These are phyloP conservation scores for Amiota mariae DNA, from an alignment of 2,888 invertebrate genomes.

Conservation along the genomic window DNA sequence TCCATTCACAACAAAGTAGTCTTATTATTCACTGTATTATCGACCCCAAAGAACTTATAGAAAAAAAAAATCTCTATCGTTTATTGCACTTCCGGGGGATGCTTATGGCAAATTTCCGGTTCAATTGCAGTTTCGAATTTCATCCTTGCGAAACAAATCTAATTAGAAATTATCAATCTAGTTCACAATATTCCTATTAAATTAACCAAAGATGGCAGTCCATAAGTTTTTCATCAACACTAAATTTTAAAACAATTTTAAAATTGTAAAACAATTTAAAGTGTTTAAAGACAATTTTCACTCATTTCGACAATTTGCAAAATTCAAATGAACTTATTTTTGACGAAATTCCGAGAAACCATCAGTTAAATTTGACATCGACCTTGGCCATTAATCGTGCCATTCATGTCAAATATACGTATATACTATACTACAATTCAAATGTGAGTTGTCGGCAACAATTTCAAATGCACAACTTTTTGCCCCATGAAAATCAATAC, in stretches of 20 bases:
- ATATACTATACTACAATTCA: conserved; percentile 50
- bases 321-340: neutral
- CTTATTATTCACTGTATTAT: conserved; percentile 34
- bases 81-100: conserved; percentile 35
- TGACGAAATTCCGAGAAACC: neutral
- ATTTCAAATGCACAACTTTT: conserved; percentile 47
- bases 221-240: too few relatives aligned
- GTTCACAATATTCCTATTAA: too few relatives aligned
- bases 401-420: conserved; percentile 56
- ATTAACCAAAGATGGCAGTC: too few relatives aligned
- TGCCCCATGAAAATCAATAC: conserved; percentile 61
- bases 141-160: too few relatives aligned
- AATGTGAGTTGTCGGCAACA: conserved; percentile 55
- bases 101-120: neutral
- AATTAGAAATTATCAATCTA: too few relatives aligned
- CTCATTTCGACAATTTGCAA: neutral
- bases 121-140: neutral
- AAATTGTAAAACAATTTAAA: too few relatives aligned
- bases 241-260: too few relatives aligned
- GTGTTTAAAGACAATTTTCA: too few relatives aligned
- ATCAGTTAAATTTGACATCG: conserved; percentile 59
- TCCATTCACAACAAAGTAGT: neutral
- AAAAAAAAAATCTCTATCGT: neutral
- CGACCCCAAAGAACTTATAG: conserved; percentile 21
- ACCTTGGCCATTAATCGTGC: conserved; percentile 69